phyloP scores from a whole-genome alignment of 2,113 vertebrate genomes.

The Fregata magnificens region DNA sequence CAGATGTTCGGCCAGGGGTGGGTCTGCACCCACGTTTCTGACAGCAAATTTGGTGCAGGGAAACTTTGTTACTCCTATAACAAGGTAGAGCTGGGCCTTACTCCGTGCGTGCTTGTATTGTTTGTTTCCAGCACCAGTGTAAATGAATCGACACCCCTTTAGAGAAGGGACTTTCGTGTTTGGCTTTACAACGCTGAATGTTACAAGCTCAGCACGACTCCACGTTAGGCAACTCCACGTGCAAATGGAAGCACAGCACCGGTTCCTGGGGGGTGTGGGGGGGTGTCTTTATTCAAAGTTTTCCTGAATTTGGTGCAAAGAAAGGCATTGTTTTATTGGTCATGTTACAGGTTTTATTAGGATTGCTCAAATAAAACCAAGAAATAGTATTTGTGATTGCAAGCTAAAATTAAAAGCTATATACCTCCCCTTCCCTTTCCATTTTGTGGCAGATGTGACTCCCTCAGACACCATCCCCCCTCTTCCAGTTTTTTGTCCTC shows the following conservation, averaged over 20 bases:
- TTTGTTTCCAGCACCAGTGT: not conserved
- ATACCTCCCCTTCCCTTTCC: not conserved
- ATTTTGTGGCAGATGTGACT: not conserved
- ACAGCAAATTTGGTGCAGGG: not conserved
- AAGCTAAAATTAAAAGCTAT: not conserved
- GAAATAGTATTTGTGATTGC: not conserved
- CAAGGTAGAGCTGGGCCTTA: not conserved
- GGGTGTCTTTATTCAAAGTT: not conserved
- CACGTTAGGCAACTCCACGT: not conserved
- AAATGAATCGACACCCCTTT: not conserved
- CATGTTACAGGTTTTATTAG: not conserved
- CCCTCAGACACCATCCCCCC: not conserved
- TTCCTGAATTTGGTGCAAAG: not conserved
- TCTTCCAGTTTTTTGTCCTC: not conserved
- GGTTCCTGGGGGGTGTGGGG: fast-evolving
- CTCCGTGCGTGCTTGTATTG: fast-evolving
- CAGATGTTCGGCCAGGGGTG: not conserved
- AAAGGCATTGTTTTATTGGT: not conserved
- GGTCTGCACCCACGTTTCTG: not conserved
- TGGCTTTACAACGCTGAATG: not conserved
- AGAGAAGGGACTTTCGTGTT: not conserved
- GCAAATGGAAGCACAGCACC: not conserved
- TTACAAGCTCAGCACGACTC: fast-evolving
- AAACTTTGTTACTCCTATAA: not conserved
- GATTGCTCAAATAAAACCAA: not conserved